Evolutionary conservation across 2,888 invertebrate species (phyloP), one percentile per base, ranked within the genome.

Genomic region (Geotrupes spiniger): DNA sequence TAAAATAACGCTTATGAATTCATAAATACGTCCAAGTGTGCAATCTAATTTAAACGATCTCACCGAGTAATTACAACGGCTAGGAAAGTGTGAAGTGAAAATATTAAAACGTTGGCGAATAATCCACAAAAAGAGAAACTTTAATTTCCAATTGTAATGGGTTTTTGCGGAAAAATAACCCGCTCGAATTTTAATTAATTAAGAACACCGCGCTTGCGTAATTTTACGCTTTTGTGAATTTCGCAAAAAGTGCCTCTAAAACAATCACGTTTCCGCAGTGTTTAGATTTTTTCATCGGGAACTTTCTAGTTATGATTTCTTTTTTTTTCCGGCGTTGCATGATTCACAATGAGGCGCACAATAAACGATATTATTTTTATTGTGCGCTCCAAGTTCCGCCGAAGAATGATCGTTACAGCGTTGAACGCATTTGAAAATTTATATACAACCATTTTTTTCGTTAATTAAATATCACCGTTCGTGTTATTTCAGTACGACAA

Each of bases 31-130:
- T 21, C 6, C 6, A 6, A 21, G 21, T 21, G 3, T 6, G 21
- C 21, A 21, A 21, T 21, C 21, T 21, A 21, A 21, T 21, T 21
- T 21, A 21, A 21, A 21, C 21, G 21, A 21, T 21, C 21, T 3
- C 21, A 6, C 21, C 21, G 6, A 21, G 21, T 21, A 21, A 63
- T 62, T 62, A 60, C 48, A 53, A 54, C 51, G 53, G 52, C 52
- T 58, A 62, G 47, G 63, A 63, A 62, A 64, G 63, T 63, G 64
- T 61, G 59, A 64, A 63, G 61, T 57, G 59, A 62, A 61, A 62
- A 64, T 57, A 33, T 51, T 45, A 46, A 41, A 36, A 43, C 47
- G 49, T 53, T 56, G 52, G 49, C 52, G 53, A 59, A 56, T 57
- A 57, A 59, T 61, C 55, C 54, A 57, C 57, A 33, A 62, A 61